These are phyloP conservation scores for Ophion costatus DNA, from an alignment of 2,888 invertebrate genomes.

Conservation along the genomic window DNA sequence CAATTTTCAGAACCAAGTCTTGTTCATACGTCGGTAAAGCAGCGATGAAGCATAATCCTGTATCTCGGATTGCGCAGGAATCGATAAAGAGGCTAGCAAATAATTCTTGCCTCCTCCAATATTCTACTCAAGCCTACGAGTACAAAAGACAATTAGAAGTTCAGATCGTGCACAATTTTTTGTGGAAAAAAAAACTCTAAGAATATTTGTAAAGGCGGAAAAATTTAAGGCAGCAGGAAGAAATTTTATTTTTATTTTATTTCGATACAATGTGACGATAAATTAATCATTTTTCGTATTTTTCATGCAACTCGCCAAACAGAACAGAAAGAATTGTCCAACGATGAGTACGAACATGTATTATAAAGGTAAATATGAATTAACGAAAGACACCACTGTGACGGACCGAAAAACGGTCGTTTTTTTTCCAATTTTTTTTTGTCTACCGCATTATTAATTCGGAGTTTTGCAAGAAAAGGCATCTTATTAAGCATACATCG, in stretches of 20 bases:
- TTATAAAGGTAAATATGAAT: conserved; percentile 89
- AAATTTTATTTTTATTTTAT: background rate
- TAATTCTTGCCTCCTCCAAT: background rate
- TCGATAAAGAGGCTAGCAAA: conserved; percentile 8
- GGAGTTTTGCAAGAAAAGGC: too few species aligned
- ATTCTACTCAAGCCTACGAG: background rate
- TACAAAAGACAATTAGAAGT: background rate
- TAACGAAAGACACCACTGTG: too few species aligned
- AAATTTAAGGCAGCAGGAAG: background rate
- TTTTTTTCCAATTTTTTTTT: too few species aligned
- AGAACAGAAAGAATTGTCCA: conserved; percentile 93
- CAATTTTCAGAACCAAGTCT: background rate
- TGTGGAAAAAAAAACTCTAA: too few species aligned
- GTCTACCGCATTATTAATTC: too few species aligned
- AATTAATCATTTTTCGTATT: conserved; percentile 5
- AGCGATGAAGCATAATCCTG: background rate
- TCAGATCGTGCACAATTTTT: too few species aligned
- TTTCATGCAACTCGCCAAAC: conserved; percentile 71
- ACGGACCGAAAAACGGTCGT: too few species aligned
- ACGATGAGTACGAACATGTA: conserved; percentile 97
- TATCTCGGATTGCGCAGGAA: background rate
- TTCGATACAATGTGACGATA: background rate
- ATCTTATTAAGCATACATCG: too few species aligned
- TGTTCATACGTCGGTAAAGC: conserved; percentile 22
- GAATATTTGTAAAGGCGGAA: too few species aligned